Base-by-base conservation (phyloP, 2,888 invertebrate genomes). In the Himalopsyche anomala region DNA sequence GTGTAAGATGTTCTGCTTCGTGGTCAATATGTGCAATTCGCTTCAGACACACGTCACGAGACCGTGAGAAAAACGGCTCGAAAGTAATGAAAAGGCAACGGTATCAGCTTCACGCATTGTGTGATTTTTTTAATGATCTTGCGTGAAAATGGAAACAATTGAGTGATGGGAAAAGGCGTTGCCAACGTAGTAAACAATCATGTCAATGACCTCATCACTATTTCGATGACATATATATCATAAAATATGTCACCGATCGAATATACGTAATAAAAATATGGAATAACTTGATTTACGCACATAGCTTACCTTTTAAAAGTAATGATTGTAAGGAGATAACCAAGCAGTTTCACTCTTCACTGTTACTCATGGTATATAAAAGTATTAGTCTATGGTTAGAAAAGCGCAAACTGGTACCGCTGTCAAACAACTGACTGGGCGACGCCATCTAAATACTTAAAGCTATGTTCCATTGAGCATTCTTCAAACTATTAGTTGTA, bases 131-230 rank as follows among this genome's bases (percentile, higher is more conserved):
- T 84, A 51, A 62, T 28, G 74, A 40, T n/a, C 45, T 84, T 54
- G 69, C 74, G 80, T 56, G 19, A 80, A 79, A 81, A 42, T 84
- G 81, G 80, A 56, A 79, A 82, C 84, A 82, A 84, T 84, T 56
- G 74, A 81, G 80, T 17, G 28, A 54, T 82, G 80, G 80, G 80
- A 92, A 89, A 88, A 93, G 93, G 93, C 93, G 93, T 93, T 93
- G 93, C 92, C 93, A 91, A 92, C 91, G 91, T 92, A 91, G 92
- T 93, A 93, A 93, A 93, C 93, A 93, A 92, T 92, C 92, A 92
- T 92, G 93, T 93, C 93, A 93, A 91, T 92, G 90, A 91, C 82
- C 81, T 54, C 79, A 62, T 74, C 83, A 74, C 74, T 74, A 38
- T 74, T 74, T 74, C 38, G 28, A 28, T 74, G 45, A 45, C 80